Evolutionary conservation across 1,140 invertebrate genomes (phyloP).

Genomic region (Cotesia chilonis): DNA sequence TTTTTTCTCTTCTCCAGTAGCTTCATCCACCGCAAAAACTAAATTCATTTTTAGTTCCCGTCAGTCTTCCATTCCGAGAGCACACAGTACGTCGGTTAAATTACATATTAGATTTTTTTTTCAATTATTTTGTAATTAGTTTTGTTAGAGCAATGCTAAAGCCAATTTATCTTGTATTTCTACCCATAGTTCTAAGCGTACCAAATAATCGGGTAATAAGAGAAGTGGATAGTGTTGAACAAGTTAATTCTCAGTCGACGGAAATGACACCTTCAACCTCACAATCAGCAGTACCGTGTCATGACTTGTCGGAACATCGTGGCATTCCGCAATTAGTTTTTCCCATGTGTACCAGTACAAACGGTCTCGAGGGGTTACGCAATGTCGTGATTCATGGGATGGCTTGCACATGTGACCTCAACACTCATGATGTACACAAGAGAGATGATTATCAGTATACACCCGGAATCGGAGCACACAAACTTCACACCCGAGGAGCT

Average conservation of each 20-base stretch:
- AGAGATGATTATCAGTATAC: constrained; percentile 57
- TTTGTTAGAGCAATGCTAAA: not conserved
- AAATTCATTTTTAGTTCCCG: not conserved
- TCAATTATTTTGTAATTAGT: not conserved
- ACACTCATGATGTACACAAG: constrained; percentile 36
- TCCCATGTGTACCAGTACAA: constrained; percentile 35
- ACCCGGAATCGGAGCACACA: constrained; percentile 53
- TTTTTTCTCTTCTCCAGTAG: not conserved
- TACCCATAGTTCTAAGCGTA: not conserved
- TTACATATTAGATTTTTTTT: not conserved
- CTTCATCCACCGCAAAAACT: constrained; percentile 1
- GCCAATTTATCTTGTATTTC: not conserved
- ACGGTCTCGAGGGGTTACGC: constrained; percentile 26
- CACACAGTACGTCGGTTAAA: not conserved
- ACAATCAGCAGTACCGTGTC: constrained; percentile 18
- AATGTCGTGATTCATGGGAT: constrained; percentile 52
- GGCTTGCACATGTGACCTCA: constrained; percentile 53
- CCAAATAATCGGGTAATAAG: not conserved
- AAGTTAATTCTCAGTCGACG: not conserved
- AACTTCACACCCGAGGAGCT: constrained; percentile 54
- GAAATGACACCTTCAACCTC: constrained; percentile 3
- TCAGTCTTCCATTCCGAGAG: not conserved
- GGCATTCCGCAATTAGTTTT: constrained; percentile 33
- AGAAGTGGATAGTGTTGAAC: not conserved
- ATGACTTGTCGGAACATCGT: constrained; percentile 1